Conservation (phyloP, 2,113 vertebrate species). For the Gadus macrocephalus region DNA sequence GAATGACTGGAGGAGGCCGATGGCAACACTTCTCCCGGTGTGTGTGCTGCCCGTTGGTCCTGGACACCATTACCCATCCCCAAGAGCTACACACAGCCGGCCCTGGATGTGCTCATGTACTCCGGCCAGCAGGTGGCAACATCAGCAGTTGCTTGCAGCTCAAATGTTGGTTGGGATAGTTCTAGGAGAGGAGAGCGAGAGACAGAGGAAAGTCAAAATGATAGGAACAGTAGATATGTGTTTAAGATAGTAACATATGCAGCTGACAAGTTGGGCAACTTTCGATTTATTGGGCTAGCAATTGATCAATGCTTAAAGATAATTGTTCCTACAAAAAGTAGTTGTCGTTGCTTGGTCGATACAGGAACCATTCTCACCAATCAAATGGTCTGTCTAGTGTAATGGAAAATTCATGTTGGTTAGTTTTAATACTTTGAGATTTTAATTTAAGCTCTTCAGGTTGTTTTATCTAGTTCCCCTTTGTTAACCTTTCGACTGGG, state of each 20-base stretch:
- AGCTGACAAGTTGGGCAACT: no score
- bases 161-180: not conserved
- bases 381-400: no score
- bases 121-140: conserved; percentile 32
- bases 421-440: no score
- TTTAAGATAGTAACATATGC: not conserved
- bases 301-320: no score
- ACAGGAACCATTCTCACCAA: no score
- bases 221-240: not conserved
- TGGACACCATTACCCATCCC: conserved; percentile 91
- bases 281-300: no score
- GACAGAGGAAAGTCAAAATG: not conserved
- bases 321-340: no score
- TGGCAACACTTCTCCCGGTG: conserved; percentile 71
- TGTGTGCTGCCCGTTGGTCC: conserved; percentile 70
- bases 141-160: conserved; percentile 4
- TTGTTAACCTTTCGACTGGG: no score
- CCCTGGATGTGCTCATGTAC: conserved; percentile 42
- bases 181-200: not conserved
- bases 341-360: no score
- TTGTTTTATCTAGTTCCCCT: no score
- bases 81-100: conserved; percentile 36
- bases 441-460: no score
- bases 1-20: conserved; percentile 58
- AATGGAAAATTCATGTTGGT: no score